Evolutionary conservation across 2,888 invertebrate genomes (phyloP).

Genomic region (Ditula angustiorana): DNA sequence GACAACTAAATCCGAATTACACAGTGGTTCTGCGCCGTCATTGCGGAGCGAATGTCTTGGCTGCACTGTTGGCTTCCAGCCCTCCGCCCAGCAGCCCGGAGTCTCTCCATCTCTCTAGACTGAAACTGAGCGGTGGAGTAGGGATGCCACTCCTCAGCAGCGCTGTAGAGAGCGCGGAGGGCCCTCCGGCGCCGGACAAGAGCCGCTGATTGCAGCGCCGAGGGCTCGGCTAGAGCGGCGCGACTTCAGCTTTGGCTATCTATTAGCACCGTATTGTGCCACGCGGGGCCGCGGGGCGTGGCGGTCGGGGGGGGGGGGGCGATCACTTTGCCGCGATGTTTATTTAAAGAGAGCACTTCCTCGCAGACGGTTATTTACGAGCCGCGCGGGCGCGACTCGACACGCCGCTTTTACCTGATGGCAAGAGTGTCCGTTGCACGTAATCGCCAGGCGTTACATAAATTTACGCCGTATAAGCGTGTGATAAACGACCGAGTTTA

Average conservation of each 20-base stretch:
- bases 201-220: constrained; percentile 14
- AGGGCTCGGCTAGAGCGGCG: constrained; percentile 10
- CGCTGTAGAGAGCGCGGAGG: no score
- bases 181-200: constrained; percentile 13
- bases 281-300: constrained; percentile 8
- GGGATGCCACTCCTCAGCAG: no score
- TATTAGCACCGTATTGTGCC: constrained; percentile 20
- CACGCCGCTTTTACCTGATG: not conserved
- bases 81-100: no score
- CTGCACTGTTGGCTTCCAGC: no score
- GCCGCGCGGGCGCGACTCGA: constrained; percentile 39
- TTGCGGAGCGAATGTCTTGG: no score
- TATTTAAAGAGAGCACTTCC: constrained; percentile 48
- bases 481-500: not conserved
- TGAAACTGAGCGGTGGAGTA: not conserved
- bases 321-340: constrained; percentile 47
- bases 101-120: no score
- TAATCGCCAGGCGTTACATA: not conserved
- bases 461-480: not conserved
- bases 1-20: no score
- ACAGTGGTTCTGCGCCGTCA: no score
- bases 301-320: not conserved
- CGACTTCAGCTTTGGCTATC: constrained; percentile 18
- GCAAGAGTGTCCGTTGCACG: not conserved
- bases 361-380: constrained; percentile 47